Conservation (phyloP, 2,888 invertebrate genomes). For the Sesia apiformis region DNA sequence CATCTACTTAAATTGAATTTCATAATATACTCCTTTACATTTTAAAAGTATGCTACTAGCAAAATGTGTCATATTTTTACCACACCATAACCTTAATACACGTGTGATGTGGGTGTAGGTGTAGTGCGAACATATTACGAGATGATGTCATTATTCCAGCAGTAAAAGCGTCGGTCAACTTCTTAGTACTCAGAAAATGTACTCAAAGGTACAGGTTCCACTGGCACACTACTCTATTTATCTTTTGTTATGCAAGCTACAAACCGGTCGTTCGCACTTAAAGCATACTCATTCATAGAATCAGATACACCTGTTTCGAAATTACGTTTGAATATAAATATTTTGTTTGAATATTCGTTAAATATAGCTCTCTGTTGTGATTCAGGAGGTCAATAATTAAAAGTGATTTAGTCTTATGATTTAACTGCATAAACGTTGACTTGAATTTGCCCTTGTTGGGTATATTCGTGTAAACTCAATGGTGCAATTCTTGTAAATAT, state of each 20-base stretch:
- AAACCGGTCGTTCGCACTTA: constrained; percentile 36
- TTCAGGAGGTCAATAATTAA: constrained; percentile 19
- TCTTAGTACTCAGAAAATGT: constrained; percentile 17
- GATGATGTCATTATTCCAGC: constrained; percentile 61
- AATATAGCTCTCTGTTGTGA: not conserved
- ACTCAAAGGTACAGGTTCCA: constrained; percentile 23
- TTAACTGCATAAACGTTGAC: constrained; percentile 22
- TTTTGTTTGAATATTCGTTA: too few species aligned
- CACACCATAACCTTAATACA: constrained; percentile 31
- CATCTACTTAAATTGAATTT: too few species aligned
- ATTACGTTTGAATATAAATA: not conserved
- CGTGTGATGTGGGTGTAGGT: constrained; percentile 59
- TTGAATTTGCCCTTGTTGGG: constrained; percentile 41
- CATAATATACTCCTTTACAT: too few species aligned
- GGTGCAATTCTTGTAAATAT: constrained; percentile 10
- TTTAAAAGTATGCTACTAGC: too few species aligned
- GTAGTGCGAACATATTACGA: constrained; percentile 48
- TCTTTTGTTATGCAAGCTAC: constrained; percentile 39
- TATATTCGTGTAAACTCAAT: constrained; percentile 19
- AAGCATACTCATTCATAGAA: constrained; percentile 42
- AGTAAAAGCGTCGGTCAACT: constrained; percentile 46
- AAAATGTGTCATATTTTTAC: too few species aligned
- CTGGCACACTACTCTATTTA: constrained; percentile 38
- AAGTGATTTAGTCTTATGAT: constrained; percentile 15
- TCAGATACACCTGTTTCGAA: constrained; percentile 31